Conservation (phyloP, 2,797 vertebrate species). For the Allobates femoralis region DNA sequence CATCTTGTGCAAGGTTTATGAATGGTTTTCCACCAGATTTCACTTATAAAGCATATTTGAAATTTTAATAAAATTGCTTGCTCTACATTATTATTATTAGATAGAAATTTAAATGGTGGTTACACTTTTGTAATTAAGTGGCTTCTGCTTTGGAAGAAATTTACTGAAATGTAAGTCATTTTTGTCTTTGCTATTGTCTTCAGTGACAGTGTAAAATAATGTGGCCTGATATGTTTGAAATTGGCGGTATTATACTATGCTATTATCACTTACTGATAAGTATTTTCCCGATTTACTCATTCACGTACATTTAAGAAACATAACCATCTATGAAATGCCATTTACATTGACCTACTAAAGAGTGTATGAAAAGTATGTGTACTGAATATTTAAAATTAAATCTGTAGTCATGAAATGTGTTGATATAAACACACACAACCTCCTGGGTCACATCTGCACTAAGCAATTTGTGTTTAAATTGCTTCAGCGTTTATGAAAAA, state of each 20-base stretch:
- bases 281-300: background rate
- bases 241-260: background rate
- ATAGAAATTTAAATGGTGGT: too few relatives aligned
- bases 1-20: too few relatives aligned
- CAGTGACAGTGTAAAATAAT: too few relatives aligned
- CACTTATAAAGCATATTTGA: too few relatives aligned
- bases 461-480: slow-evolving; percentile 61
- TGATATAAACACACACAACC: slow-evolving; percentile 58
- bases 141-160: too few relatives aligned
- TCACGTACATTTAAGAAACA: slow-evolving; percentile 1
- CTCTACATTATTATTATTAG: too few relatives aligned
- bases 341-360: slow-evolving; percentile 22
- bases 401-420: slow-evolving; percentile 61
- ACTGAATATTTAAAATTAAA: slow-evolving; percentile 54
- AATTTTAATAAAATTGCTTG: too few relatives aligned
- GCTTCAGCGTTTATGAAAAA: slow-evolving; percentile 62
- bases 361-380: slow-evolving; percentile 47
- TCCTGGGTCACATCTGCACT: slow-evolving; percentile 61
- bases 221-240: background rate
- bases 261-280: too few relatives aligned
- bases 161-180: too few relatives aligned
- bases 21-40: too few relatives aligned
- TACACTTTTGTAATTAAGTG: too few relatives aligned
- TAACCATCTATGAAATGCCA: background rate
- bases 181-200: too few relatives aligned